These are phyloP conservation scores for Odontocerum albicorne DNA, from an alignment of 2,888 invertebrate species.

Conservation along the genomic window DNA sequence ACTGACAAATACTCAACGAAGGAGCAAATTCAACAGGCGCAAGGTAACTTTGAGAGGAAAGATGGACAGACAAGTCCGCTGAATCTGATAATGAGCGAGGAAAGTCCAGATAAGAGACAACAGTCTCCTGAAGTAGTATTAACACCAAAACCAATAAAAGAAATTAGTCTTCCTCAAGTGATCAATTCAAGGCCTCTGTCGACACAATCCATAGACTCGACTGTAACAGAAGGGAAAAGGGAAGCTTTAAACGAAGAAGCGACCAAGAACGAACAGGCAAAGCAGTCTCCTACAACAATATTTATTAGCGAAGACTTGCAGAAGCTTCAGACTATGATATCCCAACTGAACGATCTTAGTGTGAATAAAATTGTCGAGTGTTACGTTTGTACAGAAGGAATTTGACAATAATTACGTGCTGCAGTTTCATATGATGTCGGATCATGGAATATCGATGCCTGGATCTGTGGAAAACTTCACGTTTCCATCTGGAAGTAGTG, in stretches of 20 bases:
- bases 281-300: slow-evolving; percentile 44
- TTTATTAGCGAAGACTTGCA: slow-evolving; percentile 83
- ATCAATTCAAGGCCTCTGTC: slow-evolving; percentile 53
- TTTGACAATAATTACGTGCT: slow-evolving; percentile 72
- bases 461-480: slow-evolving; percentile 43
- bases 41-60: slow-evolving; percentile 41
- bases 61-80: slow-evolving; percentile 74
- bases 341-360: slow-evolving; percentile 81
- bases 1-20: slow-evolving; percentile 46
- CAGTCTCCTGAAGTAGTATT: slow-evolving; percentile 25
- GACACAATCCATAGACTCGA: slow-evolving; percentile 39
- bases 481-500: slow-evolving; percentile 35
- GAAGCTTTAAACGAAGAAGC: slow-evolving; percentile 40
- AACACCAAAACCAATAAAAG: slow-evolving; percentile 47
- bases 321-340: slow-evolving; percentile 88
- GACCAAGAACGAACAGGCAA: slow-evolving; percentile 37
- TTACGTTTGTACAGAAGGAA: slow-evolving; percentile 70
- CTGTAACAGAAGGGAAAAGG: slow-evolving; percentile 42
- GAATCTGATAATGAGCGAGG: slow-evolving; percentile 68
- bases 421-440: slow-evolving; percentile 67
- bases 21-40: slow-evolving; percentile 33
- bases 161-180: slow-evolving; percentile 54
- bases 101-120: slow-evolving; percentile 38
- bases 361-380: slow-evolving; percentile 61
- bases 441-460: slow-evolving; percentile 61